Base-by-base conservation (phyloP, 2,797 vertebrate genomes). In the Amphiprion clarkii region DNA sequence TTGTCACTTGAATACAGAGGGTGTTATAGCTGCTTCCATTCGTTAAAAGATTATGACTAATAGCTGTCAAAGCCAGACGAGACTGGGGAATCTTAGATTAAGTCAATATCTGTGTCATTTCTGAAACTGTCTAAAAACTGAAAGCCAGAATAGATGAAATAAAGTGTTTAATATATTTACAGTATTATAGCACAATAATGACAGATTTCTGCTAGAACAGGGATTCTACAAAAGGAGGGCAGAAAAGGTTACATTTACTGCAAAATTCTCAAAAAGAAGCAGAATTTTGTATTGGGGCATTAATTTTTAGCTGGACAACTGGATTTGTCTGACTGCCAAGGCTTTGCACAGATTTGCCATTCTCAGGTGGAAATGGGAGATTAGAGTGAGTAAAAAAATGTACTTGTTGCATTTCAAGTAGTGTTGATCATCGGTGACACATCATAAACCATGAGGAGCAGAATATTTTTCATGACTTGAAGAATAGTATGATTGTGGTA, bases 361-460 rank as follows among this genome's bases (percentile, higher is more conserved):
- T 85, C 69, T 88, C 86, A 84, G 86, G 90, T 89, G 77, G 86
- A 88, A 88, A 89, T 60, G 56, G 67, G 40, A 85, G 83, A 88
- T 89, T 88, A 89, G 25, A 76, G 29, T 44, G 49, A 65, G 77
- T 71, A 60, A 67, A 83, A 67, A 83, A 87, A 82, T 82, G 78
- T 44, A 65, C 42, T 65, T 79, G 82, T 75, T 83, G 69, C 58
- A 77, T 80, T 84, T 74, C 58, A 71, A 74, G 73, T 56, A 16
- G 51, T 52, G 48, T 17, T 76, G 74, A 84, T 61, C 69, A 60
- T 39, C 76, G 70, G 73, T 69, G 77, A 83, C 65, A 67, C 63
- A 73, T 63, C 67, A 56, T 79, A 60, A 71, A 63, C 44, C 9
- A 55, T 56, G 69, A 71, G 56, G 70, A 63, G 70, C 67, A 63